Conservation (phyloP, 2,888 invertebrate species). For the Megalurothrips usitatus region DNA sequence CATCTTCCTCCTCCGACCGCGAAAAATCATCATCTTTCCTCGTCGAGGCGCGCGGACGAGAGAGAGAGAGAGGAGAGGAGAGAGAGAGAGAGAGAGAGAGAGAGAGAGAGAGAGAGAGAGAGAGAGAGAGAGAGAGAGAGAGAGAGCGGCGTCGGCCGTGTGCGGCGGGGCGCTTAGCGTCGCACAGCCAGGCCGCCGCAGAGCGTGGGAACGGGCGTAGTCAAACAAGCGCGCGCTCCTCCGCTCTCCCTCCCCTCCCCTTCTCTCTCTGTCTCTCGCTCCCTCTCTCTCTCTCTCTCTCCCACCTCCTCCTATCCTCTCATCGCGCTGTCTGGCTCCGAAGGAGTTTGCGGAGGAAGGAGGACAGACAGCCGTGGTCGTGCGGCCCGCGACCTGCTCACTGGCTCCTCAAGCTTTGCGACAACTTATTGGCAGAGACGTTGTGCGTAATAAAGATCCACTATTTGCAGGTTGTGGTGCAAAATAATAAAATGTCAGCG, state of each 20-base stretch:
- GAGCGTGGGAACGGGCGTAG: conserved; percentile 18
- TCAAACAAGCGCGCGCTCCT: background rate
- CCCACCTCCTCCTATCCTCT: background rate
- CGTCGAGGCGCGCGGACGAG: no score
- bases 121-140: background rate
- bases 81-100: no score
- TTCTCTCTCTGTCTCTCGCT: background rate
- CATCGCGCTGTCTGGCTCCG: no score
- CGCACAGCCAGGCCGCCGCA: background rate
- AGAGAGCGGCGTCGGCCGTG: no score
- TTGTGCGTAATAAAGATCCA: background rate
- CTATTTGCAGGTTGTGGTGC: background rate
- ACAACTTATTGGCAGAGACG: conserved; percentile 5
- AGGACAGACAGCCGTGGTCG: no score
- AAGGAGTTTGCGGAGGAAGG: no score
- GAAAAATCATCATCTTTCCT: no score
- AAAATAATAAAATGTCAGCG: background rate
- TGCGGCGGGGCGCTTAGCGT: background rate
- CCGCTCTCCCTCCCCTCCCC: background rate
- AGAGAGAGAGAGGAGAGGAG: no score
- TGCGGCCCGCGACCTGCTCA: background rate
- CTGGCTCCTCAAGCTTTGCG: background rate
- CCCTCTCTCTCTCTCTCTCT: background rate
- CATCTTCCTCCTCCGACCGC: no score
- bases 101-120: no score